These are phyloP conservation scores for Periparus ater DNA, from an alignment of 2,797 vertebrate genomes.

Conservation along the genomic window DNA sequence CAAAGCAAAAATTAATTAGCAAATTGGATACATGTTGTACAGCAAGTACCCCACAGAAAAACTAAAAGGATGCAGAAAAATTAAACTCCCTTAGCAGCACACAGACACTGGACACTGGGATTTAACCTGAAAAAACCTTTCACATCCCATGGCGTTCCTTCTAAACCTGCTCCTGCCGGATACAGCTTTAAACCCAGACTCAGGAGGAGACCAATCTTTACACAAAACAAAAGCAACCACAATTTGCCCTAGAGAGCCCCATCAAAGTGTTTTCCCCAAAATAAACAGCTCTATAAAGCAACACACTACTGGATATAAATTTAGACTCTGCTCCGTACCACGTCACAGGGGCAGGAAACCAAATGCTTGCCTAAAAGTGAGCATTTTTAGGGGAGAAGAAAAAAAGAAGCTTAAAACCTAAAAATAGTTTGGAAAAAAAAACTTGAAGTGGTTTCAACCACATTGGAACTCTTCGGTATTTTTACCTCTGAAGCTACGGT, in stretches of 20 bases:
- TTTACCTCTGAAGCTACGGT: not conserved
- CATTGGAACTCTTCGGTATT: not conserved
- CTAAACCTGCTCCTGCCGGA: not conserved
- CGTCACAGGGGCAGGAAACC: not conserved
- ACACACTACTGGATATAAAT: conserved; percentile 5
- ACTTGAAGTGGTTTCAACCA: not conserved
- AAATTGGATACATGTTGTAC: conserved; percentile 10
- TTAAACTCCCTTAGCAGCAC: not conserved
- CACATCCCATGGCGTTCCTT: not conserved
- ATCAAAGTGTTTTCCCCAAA: conserved; percentile 38
- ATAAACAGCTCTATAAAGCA: conserved; percentile 30
- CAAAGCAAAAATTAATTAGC: conserved; percentile 18
- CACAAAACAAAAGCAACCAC: conserved; percentile 46
- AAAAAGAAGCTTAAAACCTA: not conserved
- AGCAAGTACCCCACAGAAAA: not conserved
- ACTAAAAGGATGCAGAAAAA: not conserved
- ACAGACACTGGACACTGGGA: rapidly evolving
- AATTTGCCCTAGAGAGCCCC: not conserved
- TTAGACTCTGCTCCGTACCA: not conserved
- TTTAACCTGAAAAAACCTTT: not conserved
- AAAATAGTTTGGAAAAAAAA: not conserved
- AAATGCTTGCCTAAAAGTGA: not conserved
- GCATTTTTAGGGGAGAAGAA: not conserved
- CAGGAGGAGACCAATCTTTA: not conserved
- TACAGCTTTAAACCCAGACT: not conserved